These are phyloP conservation scores for Phalangium opilio DNA, from an alignment of 2,888 invertebrate species.

Conservation along the genomic window DNA sequence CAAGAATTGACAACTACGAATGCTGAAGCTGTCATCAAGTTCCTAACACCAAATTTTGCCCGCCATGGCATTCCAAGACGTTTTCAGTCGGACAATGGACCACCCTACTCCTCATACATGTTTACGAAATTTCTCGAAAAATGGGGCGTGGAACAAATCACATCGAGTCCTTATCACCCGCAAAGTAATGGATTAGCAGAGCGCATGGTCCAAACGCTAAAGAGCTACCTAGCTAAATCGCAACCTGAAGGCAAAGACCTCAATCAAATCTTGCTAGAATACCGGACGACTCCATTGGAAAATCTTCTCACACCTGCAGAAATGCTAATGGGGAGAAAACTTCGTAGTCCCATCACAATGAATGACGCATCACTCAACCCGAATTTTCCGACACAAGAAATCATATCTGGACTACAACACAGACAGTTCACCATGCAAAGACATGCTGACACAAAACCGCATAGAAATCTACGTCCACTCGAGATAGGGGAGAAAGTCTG, in stretches of 20 bases:
- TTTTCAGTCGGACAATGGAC: conserved; percentile 1
- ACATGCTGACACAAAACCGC: too few relatives aligned
- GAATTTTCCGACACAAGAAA: too few relatives aligned
- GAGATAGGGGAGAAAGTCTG: too few relatives aligned
- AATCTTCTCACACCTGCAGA: not conserved
- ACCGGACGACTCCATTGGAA: too few relatives aligned
- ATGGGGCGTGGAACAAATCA: conserved; percentile 1
- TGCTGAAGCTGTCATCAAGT: conserved; percentile 4
- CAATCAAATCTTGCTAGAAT: conserved; percentile 4
- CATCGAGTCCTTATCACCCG: conserved; percentile 2
- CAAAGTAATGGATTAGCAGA: conserved; percentile 2
- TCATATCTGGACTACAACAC: too few relatives aligned
- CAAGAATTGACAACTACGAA: conserved; percentile 1
- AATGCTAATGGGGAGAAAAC: too few relatives aligned
- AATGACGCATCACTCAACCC: too few relatives aligned
- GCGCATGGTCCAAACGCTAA: conserved; percentile 1
- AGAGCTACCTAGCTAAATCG: conserved; percentile 3
- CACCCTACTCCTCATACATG: conserved; percentile 1
- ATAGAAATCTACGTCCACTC: too few relatives aligned
- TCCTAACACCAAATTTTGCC: conserved; percentile 3
- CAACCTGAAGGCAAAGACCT: conserved; percentile 1
- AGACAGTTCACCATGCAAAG: too few relatives aligned
- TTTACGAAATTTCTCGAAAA: not conserved
- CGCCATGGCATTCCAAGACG: conserved; percentile 3
- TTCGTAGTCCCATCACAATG: too few relatives aligned